Evolutionary conservation across 2,797 vertebrate genomes (phyloP).

Genomic region (Periparus ater): DNA sequence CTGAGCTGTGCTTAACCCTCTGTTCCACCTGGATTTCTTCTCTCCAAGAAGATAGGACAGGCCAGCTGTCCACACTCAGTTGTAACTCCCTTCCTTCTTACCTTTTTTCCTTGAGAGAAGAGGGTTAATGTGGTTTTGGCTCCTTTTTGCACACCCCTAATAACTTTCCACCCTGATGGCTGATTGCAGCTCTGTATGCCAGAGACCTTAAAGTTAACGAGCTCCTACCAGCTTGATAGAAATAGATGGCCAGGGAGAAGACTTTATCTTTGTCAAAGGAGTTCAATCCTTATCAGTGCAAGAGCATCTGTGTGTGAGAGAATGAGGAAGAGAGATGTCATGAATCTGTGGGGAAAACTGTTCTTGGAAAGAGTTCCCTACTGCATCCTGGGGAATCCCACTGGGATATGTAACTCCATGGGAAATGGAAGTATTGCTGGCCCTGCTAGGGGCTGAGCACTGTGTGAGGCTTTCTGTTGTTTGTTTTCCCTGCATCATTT

Average conservation of each 20-base stretch:
- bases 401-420: not conserved
- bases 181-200: not conserved
- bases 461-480: not conserved
- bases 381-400: not conserved
- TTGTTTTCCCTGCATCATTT: not conserved
- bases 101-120: not conserved
- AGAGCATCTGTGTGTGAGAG: constrained; percentile 19
- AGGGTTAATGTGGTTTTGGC: not conserved
- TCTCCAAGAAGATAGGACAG: not conserved
- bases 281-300: constrained; percentile 23
- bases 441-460: not conserved
- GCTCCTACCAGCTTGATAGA: constrained; percentile 2
- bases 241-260: constrained; percentile 11
- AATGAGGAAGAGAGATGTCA: not conserved
- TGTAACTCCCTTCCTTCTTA: not conserved
- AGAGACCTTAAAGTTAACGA: not conserved
- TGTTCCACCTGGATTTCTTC: not conserved
- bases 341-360: not conserved
- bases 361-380: not conserved
- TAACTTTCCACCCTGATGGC: not conserved
- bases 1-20: not conserved
- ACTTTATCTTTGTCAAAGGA: constrained; percentile 19
- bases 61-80: not conserved
- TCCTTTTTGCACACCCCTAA: not conserved
- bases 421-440: not conserved